These are phyloP conservation scores for Pangasius sanitwongsei DNA, from an alignment of 2,797 vertebrate species.

Conservation along the genomic window DNA sequence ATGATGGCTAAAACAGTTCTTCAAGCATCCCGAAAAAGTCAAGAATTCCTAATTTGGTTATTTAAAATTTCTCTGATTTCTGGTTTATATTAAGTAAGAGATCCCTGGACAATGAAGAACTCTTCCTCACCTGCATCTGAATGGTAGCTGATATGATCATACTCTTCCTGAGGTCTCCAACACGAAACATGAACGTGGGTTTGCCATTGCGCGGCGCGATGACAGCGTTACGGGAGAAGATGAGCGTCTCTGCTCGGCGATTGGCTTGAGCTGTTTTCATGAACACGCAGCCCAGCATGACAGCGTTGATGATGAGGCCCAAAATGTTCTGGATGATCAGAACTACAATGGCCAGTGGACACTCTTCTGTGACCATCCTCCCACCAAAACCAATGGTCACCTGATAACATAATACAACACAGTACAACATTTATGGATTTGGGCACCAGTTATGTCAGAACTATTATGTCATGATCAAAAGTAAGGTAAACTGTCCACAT, in stretches of 20 bases:
- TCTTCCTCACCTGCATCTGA: slow-evolving; percentile 84
- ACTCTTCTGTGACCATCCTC: slow-evolving; percentile 97
- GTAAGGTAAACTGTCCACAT: too few relatives aligned
- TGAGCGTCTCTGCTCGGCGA: slow-evolving; percentile 91
- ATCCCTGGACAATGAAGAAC: not conserved
- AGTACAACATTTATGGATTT: not conserved
- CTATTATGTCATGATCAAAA: not conserved
- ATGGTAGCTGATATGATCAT: slow-evolving; percentile 97
- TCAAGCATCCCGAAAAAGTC: not conserved
- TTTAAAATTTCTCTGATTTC: not conserved
- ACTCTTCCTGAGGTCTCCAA: slow-evolving; percentile 94
- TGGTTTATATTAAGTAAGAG: not conserved
- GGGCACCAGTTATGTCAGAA: not conserved
- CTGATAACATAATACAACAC: slow-evolving; percentile 55
- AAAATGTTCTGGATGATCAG: slow-evolving; percentile 96
- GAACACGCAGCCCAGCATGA: slow-evolving; percentile 98
- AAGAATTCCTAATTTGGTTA: not conserved
- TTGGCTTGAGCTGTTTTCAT: slow-evolving; percentile 99
- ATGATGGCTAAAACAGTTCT: not conserved
- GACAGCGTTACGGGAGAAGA: slow-evolving; percentile 94
- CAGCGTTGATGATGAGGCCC: slow-evolving; percentile 94
- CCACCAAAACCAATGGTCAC: slow-evolving; percentile 98
- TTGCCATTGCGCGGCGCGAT: slow-evolving; percentile 88
- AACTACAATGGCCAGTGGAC: slow-evolving; percentile 88
- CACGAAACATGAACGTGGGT: slow-evolving; percentile 93